A percentile compares a stretch with the other conserved stretches of the same genome.
phyloP scores from a whole-genome alignment of 1,140 invertebrate species.

The Drosophila dunni region DNA sequence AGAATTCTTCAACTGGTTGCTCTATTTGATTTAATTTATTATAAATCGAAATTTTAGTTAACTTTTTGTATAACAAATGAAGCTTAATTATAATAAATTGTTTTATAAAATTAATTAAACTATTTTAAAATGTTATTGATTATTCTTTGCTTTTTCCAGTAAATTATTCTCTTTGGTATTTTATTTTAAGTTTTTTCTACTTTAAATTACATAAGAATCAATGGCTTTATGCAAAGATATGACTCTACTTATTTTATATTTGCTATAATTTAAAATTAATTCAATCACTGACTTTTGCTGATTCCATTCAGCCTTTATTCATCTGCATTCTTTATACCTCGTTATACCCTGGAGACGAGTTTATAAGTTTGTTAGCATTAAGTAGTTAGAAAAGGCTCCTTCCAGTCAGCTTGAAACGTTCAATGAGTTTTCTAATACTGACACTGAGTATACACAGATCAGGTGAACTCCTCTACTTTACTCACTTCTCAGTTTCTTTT shows the following conservation, averaged over 20 bases:
- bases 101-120: too few species aligned
- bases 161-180: background rate
- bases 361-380: too few species aligned
- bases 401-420: too few species aligned
- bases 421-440: too few species aligned
- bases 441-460: too few species aligned
- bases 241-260: too few species aligned
- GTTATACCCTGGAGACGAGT: background rate
- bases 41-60: slow-evolving; percentile 1
- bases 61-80: background rate
- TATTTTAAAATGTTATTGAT: too few species aligned
- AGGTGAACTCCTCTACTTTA: background rate
- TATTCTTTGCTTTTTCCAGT: too few species aligned
- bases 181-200: background rate
- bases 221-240: too few species aligned
- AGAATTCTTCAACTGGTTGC: background rate
- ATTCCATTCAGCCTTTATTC: slow-evolving; percentile 1
- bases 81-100: background rate
- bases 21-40: background rate
- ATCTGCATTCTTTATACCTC: background rate
- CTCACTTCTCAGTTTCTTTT: background rate
- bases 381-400: too few species aligned
- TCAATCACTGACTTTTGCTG: slow-evolving; percentile 15
- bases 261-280: background rate
- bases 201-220: background rate